These are phyloP conservation scores for Phaetusa simplex DNA, from an alignment of 2,113 vertebrate genomes.

Conservation along the genomic window DNA sequence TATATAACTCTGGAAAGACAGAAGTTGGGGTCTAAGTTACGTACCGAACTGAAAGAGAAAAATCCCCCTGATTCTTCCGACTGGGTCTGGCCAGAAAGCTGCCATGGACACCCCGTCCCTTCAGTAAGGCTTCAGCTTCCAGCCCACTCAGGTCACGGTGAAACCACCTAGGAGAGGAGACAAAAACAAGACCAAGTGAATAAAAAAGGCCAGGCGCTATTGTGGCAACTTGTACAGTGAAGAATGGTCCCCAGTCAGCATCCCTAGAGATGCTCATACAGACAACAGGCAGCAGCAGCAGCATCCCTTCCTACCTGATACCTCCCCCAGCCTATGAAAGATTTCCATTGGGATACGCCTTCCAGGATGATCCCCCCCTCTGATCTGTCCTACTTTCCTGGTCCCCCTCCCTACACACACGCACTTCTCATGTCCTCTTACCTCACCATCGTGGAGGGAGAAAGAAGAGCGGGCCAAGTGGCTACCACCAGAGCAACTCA, in stretches of 20 bases:
- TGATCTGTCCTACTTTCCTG: background rate
- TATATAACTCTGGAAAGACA: background rate
- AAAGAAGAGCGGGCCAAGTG: background rate
- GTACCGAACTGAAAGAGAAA: slow-evolving; percentile 95
- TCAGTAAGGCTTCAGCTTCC: slow-evolving; percentile 88
- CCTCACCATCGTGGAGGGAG: slow-evolving; percentile 64
- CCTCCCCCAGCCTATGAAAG: background rate
- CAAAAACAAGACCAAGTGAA: background rate
- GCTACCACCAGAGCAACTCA: background rate
- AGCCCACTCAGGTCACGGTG: slow-evolving; percentile 91
- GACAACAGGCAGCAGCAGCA: background rate
- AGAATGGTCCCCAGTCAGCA: background rate
- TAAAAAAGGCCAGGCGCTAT: background rate
- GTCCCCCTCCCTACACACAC: background rate
- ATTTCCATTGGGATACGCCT: background rate
- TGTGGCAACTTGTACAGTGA: background rate
- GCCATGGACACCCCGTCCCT: slow-evolving; percentile 85
- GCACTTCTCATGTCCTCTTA: slow-evolving; percentile 15
- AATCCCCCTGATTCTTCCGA: slow-evolving; percentile 90
- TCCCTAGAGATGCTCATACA: background rate
- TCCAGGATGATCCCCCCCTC: background rate
- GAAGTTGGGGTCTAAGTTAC: background rate
- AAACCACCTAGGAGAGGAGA: slow-evolving; percentile 85
- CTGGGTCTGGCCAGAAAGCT: slow-evolving; percentile 96
- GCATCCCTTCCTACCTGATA: background rate